A percentile compares a stretch with the other conserved stretches of the same genome.
Evolutionary conservation across 2,113 vertebrate species (phyloP).

Genomic region (Melanocharis versteri): DNA sequence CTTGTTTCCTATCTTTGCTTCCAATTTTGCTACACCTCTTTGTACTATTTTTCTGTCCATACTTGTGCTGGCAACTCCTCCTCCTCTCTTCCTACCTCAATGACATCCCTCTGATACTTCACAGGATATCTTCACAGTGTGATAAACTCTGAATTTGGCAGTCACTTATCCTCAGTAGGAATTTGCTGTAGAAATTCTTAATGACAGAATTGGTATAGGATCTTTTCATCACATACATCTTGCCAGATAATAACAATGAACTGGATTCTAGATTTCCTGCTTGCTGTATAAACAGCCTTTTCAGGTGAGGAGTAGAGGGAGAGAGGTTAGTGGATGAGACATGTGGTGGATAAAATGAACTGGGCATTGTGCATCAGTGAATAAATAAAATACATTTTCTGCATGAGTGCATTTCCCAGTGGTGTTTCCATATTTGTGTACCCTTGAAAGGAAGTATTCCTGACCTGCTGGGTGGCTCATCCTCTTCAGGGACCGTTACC

Average conservation of each 20-base stretch:
- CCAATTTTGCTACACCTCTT: background rate
- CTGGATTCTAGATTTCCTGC: background rate
- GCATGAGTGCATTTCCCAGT: background rate
- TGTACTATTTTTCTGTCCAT: background rate
- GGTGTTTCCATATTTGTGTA: background rate
- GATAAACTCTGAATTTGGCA: background rate
- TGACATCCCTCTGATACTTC: background rate
- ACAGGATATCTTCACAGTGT: background rate
- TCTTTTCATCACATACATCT: background rate
- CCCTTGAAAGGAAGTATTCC: background rate
- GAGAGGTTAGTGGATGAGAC: background rate
- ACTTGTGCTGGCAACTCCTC: background rate
- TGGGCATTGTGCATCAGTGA: background rate
- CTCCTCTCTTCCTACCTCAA: background rate
- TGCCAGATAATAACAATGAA: background rate
- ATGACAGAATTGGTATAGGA: background rate
- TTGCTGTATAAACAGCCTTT: background rate
- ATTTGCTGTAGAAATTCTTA: background rate
- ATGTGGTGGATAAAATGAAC: background rate
- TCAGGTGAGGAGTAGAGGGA: background rate
- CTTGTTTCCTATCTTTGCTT: background rate
- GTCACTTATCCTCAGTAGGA: background rate
- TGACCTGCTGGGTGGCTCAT: background rate
- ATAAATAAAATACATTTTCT: constrained; percentile 4
- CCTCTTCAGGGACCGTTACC: background rate